A percentile compares a stretch with the other conserved stretches of the same genome.
phyloP scores from a whole-genome alignment of 1,140 invertebrate genomes.

The Trichogramma pretiosum region DNA sequence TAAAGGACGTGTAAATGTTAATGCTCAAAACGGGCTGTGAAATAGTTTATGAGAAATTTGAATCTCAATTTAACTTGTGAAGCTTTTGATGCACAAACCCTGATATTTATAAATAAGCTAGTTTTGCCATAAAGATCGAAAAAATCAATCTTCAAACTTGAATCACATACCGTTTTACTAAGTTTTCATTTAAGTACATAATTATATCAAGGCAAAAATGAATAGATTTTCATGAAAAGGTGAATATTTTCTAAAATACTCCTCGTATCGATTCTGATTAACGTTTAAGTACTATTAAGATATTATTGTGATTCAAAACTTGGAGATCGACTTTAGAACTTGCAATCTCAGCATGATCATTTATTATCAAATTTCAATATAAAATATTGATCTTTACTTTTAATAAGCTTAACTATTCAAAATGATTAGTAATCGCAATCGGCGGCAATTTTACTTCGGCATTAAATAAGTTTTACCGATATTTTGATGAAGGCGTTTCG shows the following conservation, averaged over 20 bases:
- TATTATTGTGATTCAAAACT: not conserved
- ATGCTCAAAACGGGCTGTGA: slow-evolving; percentile 20
- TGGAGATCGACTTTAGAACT: not conserved
- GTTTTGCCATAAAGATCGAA: no score
- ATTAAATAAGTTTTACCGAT: slow-evolving; percentile 6
- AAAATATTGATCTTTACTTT: slow-evolving; percentile 16
- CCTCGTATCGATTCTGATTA: not conserved
- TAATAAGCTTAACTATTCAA: not conserved
- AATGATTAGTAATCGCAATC: slow-evolving; percentile 2
- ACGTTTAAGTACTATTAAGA: not conserved
- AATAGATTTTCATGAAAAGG: slow-evolving; percentile 4
- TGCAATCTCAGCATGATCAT: slow-evolving; percentile 3
- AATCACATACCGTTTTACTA: no score
- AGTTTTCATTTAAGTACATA: no score
- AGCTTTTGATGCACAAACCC: no score
- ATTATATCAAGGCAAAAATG: no score
- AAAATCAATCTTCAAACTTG: no score
- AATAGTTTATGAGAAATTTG: slow-evolving; percentile 11
- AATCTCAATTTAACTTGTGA: not conserved
- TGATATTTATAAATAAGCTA: no score
- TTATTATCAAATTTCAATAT: slow-evolving; percentile 13
- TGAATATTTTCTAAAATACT: not conserved
- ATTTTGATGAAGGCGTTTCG: slow-evolving; percentile 5
- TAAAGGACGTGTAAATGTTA: slow-evolving; percentile 32
- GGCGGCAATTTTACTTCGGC: slow-evolving; percentile 7